Evolutionary conservation across 2,113 vertebrate species (phyloP).

Genomic region (Thalassoma bifasciatum): DNA sequence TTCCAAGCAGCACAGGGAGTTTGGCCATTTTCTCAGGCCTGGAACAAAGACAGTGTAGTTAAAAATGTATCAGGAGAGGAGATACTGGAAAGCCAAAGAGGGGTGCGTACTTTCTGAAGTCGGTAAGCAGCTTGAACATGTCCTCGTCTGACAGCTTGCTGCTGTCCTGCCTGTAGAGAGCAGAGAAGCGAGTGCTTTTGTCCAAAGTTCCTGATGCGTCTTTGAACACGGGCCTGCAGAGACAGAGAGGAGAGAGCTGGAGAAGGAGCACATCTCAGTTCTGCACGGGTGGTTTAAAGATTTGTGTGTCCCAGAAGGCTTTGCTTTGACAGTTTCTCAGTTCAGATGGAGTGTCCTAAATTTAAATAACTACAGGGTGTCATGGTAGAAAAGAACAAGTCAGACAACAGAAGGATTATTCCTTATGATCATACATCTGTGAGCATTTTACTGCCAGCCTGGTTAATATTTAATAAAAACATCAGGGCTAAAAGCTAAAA

Average conservation of each 20-base stretch:
- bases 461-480: neutral
- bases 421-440: too few relatives aligned
- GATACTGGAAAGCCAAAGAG: neutral
- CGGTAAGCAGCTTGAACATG: slow-evolving; percentile 94
- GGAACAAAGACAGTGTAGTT: slow-evolving; percentile 5
- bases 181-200: slow-evolving; percentile 92
- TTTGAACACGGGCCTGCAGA: slow-evolving; percentile 91
- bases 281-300: neutral
- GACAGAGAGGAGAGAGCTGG: neutral
- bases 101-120: slow-evolving; percentile 93
- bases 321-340: slow-evolving; percentile 20
- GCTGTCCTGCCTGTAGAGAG: slow-evolving; percentile 96
- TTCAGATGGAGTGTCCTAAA: neutral
- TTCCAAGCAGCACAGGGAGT: slow-evolving; percentile 95
- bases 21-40: slow-evolving; percentile 99
- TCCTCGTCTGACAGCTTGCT: slow-evolving; percentile 97
- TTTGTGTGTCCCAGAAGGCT: neutral
- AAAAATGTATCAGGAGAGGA: slow-evolving; percentile 2
- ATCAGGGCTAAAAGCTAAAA: too few relatives aligned
- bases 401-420: too few relatives aligned
- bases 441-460: neutral
- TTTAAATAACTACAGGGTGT: neutral
- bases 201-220: slow-evolving; percentile 93
- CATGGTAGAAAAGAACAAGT: neutral
- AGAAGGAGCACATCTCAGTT: slow-evolving; percentile 13